Evolutionary conservation across 2,113 vertebrate genomes (phyloP), one percentile per base, ranked within the genome.

Genomic region (Leucosticte australis): DNA sequence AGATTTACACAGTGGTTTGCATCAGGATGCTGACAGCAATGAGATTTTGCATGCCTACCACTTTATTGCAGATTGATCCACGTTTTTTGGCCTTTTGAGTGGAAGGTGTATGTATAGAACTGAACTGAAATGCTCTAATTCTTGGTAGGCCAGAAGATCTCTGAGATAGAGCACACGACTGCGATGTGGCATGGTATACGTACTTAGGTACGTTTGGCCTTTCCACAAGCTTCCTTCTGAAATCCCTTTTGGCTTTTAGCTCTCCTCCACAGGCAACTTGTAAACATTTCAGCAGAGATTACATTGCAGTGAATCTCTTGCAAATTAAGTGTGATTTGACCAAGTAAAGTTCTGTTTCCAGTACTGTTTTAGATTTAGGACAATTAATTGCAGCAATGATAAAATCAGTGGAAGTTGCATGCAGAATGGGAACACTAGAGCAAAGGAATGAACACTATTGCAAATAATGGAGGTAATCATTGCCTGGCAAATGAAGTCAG

Each of bases 241-340:
- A 57, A 68, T 53, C 16, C 13, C 50, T 57, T 47, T 79, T 71
- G 39, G 41, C 57, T 91, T 85, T 90, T 46, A 65, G 59, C 50
- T 92, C 79, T 93, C 31, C 13, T 63, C 39, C 70, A 67, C 28
- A 53, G 35, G 41, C 73, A 79, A 37, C 57, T 87, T 84, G 60
- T 91, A 82, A 92, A 84, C 60, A 64, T 84, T 87, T 92, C 65
- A 86, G 60, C 60, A 78, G 64, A 93, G 63, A 83, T 70, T 90
- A 62, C 37, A 35, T 39, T 92, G 63, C 56, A 55, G 52, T 63
- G 91, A 77, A 75, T 81, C 24, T 92, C 87, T 64, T 87, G n/a
- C 30, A 67, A 90, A 67, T 80, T 46, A 84, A 79, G 42, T 53
- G 59, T 50, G 33, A 85, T 79, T 83, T 83, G 28, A 73, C 41